Base-by-base conservation (phyloP, 2,113 vertebrate species). In the Catharus bicknelli region DNA sequence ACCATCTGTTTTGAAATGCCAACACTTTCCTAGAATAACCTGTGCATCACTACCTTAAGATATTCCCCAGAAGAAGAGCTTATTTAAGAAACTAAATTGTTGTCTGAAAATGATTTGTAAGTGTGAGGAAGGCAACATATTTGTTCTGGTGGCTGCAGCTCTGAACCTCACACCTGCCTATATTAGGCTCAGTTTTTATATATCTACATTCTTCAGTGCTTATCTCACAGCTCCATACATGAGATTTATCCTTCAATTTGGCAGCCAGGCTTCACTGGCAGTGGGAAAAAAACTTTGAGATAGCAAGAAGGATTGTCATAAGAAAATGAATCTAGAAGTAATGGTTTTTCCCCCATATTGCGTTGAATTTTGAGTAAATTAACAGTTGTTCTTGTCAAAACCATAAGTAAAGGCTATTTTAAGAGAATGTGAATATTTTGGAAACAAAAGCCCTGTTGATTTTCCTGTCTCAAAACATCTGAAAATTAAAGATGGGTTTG, bases 1-100 rank as follows among this genome's bases (percentile, higher is more conserved):
- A 86, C 55, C 84, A 54, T 69, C 74, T 91, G 87, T n/a, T 85
- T 81, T 50, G 61, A 80, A 95, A 92, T 51, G 77, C 36, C 58
- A 87, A 23, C 8, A 2, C 23, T 87, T 87, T 66, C 75, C 75
- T 6, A 6, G 36, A 85, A 90, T 62, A 93, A 76, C 75, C 22
- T 34, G 45, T 67, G 55, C 64, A 74, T 77, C 64, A 11, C 51
- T 86, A 86, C 86, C 73, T 86, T 67, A 73, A 94, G 72, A 88
- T 6, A 53, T 62, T 50, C 51, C 72, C 32, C 72, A n/a, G 66
- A 54, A 88, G 53, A 70, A 76, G 13, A 0, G 1, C 55, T 69
- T 69, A 63, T 76, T 76, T 55, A 77, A 81, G 86, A 80, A 88
- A 5, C 7, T 81, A 51, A 77, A 82, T 13, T 61, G 38, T 66